Percentiles rank a stretch among this genome's conserved stretches.
Evolutionary conservation across 2,888 invertebrate genomes (phyloP).

Genomic region (Stenodema calcarata): DNA sequence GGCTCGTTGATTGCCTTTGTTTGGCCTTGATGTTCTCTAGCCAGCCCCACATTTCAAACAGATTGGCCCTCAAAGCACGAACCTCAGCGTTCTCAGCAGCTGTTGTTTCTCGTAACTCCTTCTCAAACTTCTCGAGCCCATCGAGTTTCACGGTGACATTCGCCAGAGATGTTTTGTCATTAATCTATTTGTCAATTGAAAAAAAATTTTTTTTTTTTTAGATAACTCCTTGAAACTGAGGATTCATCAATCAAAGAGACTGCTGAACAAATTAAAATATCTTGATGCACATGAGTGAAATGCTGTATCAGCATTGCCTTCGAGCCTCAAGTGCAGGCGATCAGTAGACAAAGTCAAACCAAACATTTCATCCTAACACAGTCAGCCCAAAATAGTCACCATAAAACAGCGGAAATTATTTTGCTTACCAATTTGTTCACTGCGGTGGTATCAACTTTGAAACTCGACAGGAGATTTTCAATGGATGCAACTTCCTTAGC

Average conservation of each 20-base stretch:
- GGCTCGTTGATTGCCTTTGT: slow-evolving; percentile 57
- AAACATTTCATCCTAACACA: too few relatives aligned
- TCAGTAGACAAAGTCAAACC: too few relatives aligned
- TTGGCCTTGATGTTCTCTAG: slow-evolving; percentile 67
- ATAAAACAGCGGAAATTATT: too few relatives aligned
- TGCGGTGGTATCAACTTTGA: background rate
- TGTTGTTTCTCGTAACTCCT: slow-evolving; percentile 70
- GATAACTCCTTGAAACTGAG: too few relatives aligned
- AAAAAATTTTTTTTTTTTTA: slow-evolving; percentile 29
- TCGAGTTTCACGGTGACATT: slow-evolving; percentile 61
- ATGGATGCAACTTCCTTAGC: background rate
- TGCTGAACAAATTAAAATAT: too few relatives aligned
- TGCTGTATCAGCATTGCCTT: too few relatives aligned
- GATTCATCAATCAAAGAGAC: too few relatives aligned
- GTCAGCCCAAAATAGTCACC: too few relatives aligned
- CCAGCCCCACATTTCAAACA: slow-evolving; percentile 67
- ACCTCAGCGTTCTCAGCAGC: slow-evolving; percentile 69
- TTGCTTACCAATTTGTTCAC: background rate
- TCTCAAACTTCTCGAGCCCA: slow-evolving; percentile 68
- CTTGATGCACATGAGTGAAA: too few relatives aligned
- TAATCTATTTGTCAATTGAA: slow-evolving; percentile 60
- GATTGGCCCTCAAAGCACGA: slow-evolving; percentile 63
- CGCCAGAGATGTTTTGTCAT: slow-evolving; percentile 64
- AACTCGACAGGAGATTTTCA: background rate
- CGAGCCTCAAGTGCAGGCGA: too few relatives aligned